phyloP scores from a whole-genome alignment of 2,888 invertebrate genomes.

The Amphipoea lucens region DNA sequence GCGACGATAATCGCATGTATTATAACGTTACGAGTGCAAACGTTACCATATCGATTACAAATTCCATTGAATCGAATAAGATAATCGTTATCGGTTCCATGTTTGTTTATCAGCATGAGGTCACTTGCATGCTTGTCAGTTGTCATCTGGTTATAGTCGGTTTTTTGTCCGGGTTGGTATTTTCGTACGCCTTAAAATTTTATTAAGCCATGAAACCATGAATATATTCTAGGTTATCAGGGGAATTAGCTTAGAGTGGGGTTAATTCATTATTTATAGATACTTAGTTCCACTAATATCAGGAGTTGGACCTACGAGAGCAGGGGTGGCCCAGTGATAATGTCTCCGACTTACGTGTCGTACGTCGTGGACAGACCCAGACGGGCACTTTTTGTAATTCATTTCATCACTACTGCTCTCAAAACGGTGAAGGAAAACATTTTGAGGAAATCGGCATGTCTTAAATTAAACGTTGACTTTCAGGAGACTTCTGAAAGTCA shows the following conservation, averaged over 20 bases:
- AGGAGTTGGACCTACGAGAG: neutral
- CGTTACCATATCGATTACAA: conserved; percentile 61
- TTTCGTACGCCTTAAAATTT: neutral
- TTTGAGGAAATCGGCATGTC: neutral
- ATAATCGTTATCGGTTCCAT: conserved; percentile 60
- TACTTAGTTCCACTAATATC: no score
- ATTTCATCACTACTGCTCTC: neutral
- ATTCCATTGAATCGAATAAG: conserved; percentile 51
- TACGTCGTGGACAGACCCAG: no score
- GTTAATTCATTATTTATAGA: neutral
- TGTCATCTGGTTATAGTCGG: conserved; percentile 42
- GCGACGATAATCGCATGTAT: conserved; percentile 42
- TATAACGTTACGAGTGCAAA: conserved; percentile 35
- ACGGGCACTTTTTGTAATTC: neutral
- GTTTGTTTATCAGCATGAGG: conserved; percentile 53
- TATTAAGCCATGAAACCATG: neutral
- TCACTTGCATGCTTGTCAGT: conserved; percentile 40
- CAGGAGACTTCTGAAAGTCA: neutral
- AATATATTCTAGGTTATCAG: neutral
- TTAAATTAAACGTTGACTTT: no score
- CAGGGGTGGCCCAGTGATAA: no score
- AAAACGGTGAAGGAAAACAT: neutral
- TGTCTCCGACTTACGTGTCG: neutral
- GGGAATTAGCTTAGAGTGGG: neutral
- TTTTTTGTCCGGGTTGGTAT: neutral